Base-by-base conservation (phyloP, 2,797 vertebrate species). In the Melanotaenia pygmaea region DNA sequence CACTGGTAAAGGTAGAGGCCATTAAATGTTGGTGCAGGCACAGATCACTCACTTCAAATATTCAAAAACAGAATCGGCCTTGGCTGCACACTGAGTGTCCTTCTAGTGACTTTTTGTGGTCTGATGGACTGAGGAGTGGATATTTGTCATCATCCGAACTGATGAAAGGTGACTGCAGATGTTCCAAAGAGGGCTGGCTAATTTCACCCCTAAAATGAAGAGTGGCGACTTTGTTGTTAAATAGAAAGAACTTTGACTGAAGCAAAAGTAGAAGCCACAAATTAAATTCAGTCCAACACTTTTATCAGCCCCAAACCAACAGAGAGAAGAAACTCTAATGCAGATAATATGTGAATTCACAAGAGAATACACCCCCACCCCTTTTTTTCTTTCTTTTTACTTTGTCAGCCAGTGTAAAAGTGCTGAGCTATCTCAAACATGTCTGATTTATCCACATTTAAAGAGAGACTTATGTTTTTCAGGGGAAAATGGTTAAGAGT, bases 211-310 rank as follows among this genome's bases (percentile, higher is more conserved):
- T 2, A 20, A 69, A 75, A 47, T 62, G 62, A 75, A 50, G 26
- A 58, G 37, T 32, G 26, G 9, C 22, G 45, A 59, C 64, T 70
- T 76, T 70, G 70, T 82, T 79, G 67, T 82, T 81, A 66, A 74
- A 70, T 56, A 67, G 74, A 72, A 69, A 50, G 11, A 72, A 43
- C 69, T 61, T n/a, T 35, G 64, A 50, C 67, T 81, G 64, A 66
- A 54, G 58, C 68, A 60, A 79, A 77, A 89, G 85, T 85, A 82
- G 66, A 35, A 54, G 60, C 76, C 64, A 50, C 62, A 80, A 63
- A 76, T 83, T 47, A 70, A 74, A 81, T 54, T 61, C 82, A 72
- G 37, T 70, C 57, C 62, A 59, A 57, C 54, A 60, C 65, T 72
- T 74, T 78, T 66, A 86, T 83, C 72, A 74, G 69, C 53, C 34